Evolutionary conservation across 2,888 invertebrate genomes (phyloP).

Genomic region (Acanthopleura granulata): DNA sequence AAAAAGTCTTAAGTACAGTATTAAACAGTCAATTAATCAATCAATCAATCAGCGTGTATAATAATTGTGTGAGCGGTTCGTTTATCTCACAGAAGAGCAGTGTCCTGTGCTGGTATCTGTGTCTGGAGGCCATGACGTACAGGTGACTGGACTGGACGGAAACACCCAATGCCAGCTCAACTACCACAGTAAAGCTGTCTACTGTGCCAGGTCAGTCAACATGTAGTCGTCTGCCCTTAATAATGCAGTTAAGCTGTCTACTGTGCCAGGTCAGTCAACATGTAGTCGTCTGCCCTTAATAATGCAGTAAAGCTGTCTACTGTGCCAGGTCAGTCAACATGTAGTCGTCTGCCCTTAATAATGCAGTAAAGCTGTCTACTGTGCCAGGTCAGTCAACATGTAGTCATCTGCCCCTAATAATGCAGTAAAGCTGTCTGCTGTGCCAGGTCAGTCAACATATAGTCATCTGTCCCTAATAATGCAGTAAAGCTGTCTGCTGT

Average conservation of each 20-base stretch:
- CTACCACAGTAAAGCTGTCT: slow-evolving; percentile 13
- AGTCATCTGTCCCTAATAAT: too few relatives aligned
- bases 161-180: not conserved
- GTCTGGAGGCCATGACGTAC: slow-evolving; percentile 4
- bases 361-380: not conserved
- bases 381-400: not conserved
- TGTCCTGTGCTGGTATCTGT: slow-evolving; percentile 5
- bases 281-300: not conserved
- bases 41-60: too few relatives aligned
- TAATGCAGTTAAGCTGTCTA: not conserved
- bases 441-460: too few relatives aligned
- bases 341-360: not conserved
- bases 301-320: not conserved
- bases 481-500: too few relatives aligned
- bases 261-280: not conserved
- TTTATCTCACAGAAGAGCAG: not conserved
- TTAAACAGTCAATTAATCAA: too few relatives aligned
- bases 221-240: not conserved
- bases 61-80: not conserved
- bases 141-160: not conserved
- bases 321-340: not conserved
- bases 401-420: not conserved
- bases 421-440: too few relatives aligned
- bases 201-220: not conserved
- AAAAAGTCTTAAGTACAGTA: too few relatives aligned